These are phyloP conservation scores for Cerastoderma edule DNA, from an alignment of 2,888 invertebrate species.

Conservation along the genomic window DNA sequence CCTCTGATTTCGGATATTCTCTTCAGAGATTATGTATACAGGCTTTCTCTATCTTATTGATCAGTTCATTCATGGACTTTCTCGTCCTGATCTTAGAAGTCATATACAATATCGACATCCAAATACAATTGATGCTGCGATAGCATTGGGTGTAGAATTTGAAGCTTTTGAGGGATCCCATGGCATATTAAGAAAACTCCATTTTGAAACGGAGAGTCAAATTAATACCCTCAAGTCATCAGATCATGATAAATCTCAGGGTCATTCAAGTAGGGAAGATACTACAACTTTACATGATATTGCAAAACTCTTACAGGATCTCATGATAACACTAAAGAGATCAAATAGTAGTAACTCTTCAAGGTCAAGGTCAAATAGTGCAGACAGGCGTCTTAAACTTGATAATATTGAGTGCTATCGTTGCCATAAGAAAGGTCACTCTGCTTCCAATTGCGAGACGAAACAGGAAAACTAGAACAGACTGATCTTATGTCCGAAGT, in stretches of 20 bases:
- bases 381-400: not conserved
- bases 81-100: too few species aligned
- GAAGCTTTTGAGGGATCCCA: conserved; percentile 37
- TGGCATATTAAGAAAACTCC: conserved; percentile 28
- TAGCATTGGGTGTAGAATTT: conserved; percentile 42
- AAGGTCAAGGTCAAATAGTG: not conserved
- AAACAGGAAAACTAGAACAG: conserved; percentile 37
- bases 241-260: not conserved
- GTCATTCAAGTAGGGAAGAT: conserved; percentile 6
- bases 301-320: conserved; percentile 15
- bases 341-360: conserved; percentile 10
- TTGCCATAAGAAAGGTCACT: conserved; percentile 22
- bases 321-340: not conserved
- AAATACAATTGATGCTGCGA: conserved; percentile 36
- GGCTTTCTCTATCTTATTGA: too few species aligned
- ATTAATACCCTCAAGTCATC: conserved; percentile 13
- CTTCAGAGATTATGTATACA: too few species aligned
- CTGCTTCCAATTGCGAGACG: conserved; percentile 2
- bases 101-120: conserved; percentile 51
- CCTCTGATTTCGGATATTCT: too few species aligned
- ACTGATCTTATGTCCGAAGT: conserved; percentile 37
- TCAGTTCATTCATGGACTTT: too few species aligned
- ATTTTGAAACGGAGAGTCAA: conserved; percentile 16
- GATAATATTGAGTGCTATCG: conserved; percentile 8
- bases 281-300: conserved; percentile 12